phyloP scores from a whole-genome alignment of 1,140 invertebrate species.

The Leptonema lineaticorne region DNA sequence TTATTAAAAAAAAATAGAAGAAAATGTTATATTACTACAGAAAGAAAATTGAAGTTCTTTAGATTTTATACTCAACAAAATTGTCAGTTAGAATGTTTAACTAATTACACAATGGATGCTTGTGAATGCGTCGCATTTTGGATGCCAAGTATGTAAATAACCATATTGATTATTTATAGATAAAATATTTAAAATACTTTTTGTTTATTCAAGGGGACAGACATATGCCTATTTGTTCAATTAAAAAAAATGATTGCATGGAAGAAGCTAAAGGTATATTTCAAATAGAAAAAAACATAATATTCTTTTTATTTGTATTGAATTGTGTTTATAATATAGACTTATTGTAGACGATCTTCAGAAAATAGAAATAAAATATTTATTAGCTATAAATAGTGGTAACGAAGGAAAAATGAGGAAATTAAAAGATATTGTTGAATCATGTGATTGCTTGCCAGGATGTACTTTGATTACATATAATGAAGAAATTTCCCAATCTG shows the following conservation, averaged over 20 bases:
- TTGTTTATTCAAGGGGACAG: constrained; percentile 48
- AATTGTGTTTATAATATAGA: background rate
- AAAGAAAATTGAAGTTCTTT: constrained; percentile 58
- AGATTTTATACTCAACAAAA: constrained; percentile 64
- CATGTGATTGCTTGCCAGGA: constrained; percentile 61
- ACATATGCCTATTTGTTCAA: constrained; percentile 51
- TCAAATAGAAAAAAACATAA: constrained; percentile 9
- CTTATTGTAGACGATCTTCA: background rate
- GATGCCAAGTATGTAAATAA: constrained; percentile 60
- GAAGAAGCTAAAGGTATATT: constrained; percentile 47
- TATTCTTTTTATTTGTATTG: background rate
- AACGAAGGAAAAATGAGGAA: background rate
- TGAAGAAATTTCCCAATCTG: constrained; percentile 57
- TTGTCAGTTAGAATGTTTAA: constrained; percentile 65
- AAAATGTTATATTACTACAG: constrained; percentile 61
- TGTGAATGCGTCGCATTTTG: constrained; percentile 65
- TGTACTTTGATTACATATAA: constrained; percentile 62
- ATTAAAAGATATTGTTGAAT: no score
- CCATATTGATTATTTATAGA: background rate
- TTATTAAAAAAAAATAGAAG: constrained; percentile 40
- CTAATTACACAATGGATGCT: constrained; percentile 59
- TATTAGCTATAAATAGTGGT: background rate
- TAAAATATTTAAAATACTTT: background rate
- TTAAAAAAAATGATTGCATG: constrained; percentile 48
- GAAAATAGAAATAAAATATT: background rate